Evolutionary conservation across 2,888 invertebrate species (phyloP), one percentile per base, ranked within the genome.

Genomic region (Drosophila kuntzei): DNA sequence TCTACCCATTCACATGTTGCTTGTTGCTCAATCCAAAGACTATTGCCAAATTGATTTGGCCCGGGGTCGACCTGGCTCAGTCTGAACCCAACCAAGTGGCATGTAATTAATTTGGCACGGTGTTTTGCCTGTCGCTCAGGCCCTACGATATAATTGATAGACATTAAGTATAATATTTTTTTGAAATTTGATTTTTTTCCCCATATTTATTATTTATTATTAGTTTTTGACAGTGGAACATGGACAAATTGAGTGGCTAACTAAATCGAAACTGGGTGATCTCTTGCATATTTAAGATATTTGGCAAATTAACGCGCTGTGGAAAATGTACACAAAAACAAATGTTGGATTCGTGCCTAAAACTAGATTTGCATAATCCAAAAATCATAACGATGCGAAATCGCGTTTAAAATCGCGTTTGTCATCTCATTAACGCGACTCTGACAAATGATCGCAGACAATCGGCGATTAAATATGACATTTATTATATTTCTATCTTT

Each of bases 391-490:
- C 32, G 29, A 59, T 47, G 16, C 27, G 37, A 73, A 73, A 72
- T 60, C 44, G 39, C 46, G 29, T 51, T 68, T 44, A 43, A 57
- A 71, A 72, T 51, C 59, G 69, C 69, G 73, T 69, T 69, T 73
- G 49, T 72, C 73, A 69, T 64, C 49, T 60, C 18, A 41, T 49
- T 73, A 73, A 74, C 44, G 11, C 44, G 47, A 34, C 44, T 46
- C 46, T 69, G 73, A 69, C 69, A 63, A 63, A 72, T 71, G 36
- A 37, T 32, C 29, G 9, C 32, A 16, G 25, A 12, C 36, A 55
- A 55, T 55, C 34, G 22, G 20, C 55, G 25, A 55, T 55, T 44
- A 44, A 44, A 34, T 44, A 34, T 55, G 55, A 55, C 43, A 55
- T 55, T 55, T 55, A 44, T 55, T 8, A 22, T 44, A 25, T 34